Base-by-base conservation (phyloP, 1,140 invertebrate genomes). In the Orius insidiosus region DNA sequence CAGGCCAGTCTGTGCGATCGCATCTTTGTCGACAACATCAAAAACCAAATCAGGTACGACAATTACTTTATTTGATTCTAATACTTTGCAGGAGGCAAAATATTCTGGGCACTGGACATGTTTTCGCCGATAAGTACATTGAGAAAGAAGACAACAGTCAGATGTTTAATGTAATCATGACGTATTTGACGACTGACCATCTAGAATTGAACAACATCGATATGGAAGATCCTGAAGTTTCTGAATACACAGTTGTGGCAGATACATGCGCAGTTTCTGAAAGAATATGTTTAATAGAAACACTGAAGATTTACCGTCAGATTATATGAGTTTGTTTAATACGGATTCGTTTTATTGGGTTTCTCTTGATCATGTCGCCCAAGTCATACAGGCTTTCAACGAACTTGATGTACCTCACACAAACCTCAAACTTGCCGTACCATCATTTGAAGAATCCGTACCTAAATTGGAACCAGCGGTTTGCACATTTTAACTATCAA, bases 391-490 rank as follows among this genome's bases (percentile, higher is more conserved):
- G 54, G 71, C 88, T 2, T 98, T 89, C 63, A 75, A 85, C 46
- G 71, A 83, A 52, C 61, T 98, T 49, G 75, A 77, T 55, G 76
- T 96, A 0, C 90, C 93, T 60, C 92, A 97, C 59, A 88, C 95
- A 58, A 76, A 82, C 0, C 61, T 99, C 19, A 80, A 80, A 52
- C 69, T 98, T 6, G 98, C 98, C 48, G 85, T 83, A 34, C 95
- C 95, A 15, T 84, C 93, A 62, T 98, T 98, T 68, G 94, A 98
- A 66, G 87, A 90, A n/a, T 94, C 95, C 0, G 69, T 95, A 50
- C 93, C 93, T 9, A 75, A 81, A 1, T 68, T 97, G 13, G 85
- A 96, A 64, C 76, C 93, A 48, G 92, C 94, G 8, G 90, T n/a
- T n/a, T n/a, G n/a, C n/a, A n/a, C n/a, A n/a, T n/a, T n/a, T n/a